Base-by-base conservation (phyloP, 1,140 invertebrate species). In the Idris sp. region DNA sequence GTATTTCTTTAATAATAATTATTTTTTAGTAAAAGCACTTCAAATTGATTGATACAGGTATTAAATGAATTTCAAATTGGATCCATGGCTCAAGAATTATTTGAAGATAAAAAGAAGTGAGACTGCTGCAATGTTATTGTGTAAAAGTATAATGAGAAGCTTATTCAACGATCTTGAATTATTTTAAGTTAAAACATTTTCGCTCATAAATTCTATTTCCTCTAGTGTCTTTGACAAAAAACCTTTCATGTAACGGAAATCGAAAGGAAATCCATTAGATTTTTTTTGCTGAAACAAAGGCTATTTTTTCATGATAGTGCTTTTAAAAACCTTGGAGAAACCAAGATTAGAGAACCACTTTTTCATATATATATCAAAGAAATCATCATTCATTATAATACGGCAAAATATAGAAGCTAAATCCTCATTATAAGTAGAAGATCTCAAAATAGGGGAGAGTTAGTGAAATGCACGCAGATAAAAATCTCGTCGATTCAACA, bases 191-290 rank as follows among this genome's bases (percentile, higher is more conserved):
- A 59, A 61, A n/a, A 59, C 43, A 59, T 48, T 28, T 33, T 25
- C 13, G 25, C 25, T 69, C 54, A 44, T 69, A 69, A 69, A 59
- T 69, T 59, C 36, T 30, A 58, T 58, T 68, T 56, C 7, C 61
- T 49, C 16, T 6, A 36, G 22, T 46, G 6, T 19, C 30, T 67
- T 67, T 56, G 62, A 56, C 38, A 67, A 67, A 56, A 49, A 56
- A 22, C n/a, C 41, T 48, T 18, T 48, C 16, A 30, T 49, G 35
- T 30, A 68, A 58, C 33, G 64, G 31, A 68, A 68, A 58, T 58
- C 41, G 41, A 54, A 56, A 31, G 49, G 38, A 56, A 53, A 67
- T 67, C 41, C 48, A 44, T 40, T 25, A 22, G 25, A 19, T 13
- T 51, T 56, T 56, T 56, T 15, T 11, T 11, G 11, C 18, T 0